Conservation (phyloP, 1,140 invertebrate species). For the Trichonephila inaurata region DNA sequence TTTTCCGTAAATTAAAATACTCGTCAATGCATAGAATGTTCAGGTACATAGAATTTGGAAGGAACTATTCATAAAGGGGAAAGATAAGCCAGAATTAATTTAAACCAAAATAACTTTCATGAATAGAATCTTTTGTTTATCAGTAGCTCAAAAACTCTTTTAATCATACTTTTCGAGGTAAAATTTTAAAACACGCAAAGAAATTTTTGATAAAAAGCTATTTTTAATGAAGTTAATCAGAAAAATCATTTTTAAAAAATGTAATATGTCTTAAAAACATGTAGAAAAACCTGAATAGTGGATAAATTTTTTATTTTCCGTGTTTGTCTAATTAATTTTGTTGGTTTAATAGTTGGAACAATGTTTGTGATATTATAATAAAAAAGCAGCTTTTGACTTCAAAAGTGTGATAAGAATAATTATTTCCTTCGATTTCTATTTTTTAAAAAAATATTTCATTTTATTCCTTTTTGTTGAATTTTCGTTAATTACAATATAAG, state of each 20-base stretch:
- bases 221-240: background rate
- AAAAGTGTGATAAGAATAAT: too few species aligned
- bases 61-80: background rate
- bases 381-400: too few species aligned
- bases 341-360: too few species aligned
- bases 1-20: constrained; percentile 10
- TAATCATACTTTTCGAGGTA: background rate
- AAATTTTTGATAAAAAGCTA: background rate
- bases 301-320: too few species aligned
- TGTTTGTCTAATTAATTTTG: too few species aligned
- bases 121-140: constrained; percentile 11
- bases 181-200: background rate
- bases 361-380: too few species aligned
- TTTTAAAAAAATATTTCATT: too few species aligned
- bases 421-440: too few species aligned
- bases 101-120: constrained; percentile 8
- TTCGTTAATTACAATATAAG: too few species aligned
- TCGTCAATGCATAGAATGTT: background rate
- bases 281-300: background rate
- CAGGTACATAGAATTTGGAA: background rate
- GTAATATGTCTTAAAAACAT: background rate
- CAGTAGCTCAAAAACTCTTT: background rate
- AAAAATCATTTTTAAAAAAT: background rate
- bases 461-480: too few species aligned
- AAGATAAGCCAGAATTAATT: constrained; percentile 25